Evolutionary conservation across 2,797 vertebrate species (phyloP).

Genomic region (Miichthys miiuy): DNA sequence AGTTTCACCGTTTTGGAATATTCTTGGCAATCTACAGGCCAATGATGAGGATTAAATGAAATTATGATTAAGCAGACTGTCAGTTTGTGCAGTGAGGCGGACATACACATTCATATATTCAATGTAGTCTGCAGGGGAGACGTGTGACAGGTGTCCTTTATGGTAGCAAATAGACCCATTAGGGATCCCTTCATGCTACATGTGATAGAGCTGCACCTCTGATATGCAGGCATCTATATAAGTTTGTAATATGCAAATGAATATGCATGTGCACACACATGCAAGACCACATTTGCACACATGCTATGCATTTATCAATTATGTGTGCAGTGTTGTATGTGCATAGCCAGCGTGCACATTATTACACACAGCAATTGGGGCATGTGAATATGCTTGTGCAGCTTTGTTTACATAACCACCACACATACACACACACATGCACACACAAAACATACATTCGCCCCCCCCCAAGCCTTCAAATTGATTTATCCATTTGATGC

Average conservation of each 20-base stretch:
- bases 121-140: slow-evolving; percentile 14
- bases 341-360: slow-evolving; percentile 25
- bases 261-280: slow-evolving; percentile 1
- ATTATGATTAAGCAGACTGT: slow-evolving; percentile 32
- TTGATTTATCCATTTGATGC: slow-evolving; percentile 71
- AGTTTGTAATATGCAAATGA: slow-evolving; percentile 44
- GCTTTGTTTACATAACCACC: slow-evolving; percentile 49
- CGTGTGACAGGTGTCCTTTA: slow-evolving; percentile 25
- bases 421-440: slow-evolving; percentile 8
- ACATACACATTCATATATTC: background rate
- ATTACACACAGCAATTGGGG: slow-evolving; percentile 27
- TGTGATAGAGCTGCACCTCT: background rate
- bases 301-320: slow-evolving; percentile 30
- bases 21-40: background rate
- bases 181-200: background rate
- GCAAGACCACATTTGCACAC: slow-evolving; percentile 21
- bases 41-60: slow-evolving; percentile 29
- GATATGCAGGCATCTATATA: slow-evolving; percentile 13
- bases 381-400: slow-evolving; percentile 32
- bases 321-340: slow-evolving; percentile 18
- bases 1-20: background rate
- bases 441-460: slow-evolving; percentile 39
- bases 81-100: slow-evolving; percentile 14
- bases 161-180: slow-evolving; percentile 5
- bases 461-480: slow-evolving; percentile 51